A percentile compares a stretch with the other conserved stretches of the same genome.
phyloP scores from a whole-genome alignment of 1,140 invertebrate species.

The Tetramorium simillimum region DNA sequence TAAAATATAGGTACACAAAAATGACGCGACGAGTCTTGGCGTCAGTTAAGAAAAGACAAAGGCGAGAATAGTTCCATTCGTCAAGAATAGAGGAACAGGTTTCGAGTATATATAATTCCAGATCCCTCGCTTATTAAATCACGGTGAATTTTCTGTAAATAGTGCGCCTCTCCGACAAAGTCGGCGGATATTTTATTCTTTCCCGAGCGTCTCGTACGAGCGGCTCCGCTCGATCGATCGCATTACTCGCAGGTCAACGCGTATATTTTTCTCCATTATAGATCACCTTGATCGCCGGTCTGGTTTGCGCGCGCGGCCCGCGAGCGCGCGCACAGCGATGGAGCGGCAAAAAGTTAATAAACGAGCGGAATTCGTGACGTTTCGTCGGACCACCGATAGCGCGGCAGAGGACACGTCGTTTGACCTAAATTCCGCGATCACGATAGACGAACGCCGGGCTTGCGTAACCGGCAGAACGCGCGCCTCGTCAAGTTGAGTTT shows the following conservation, averaged over 20 bases:
- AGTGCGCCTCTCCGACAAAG: background rate
- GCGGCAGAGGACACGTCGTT: conserved; percentile 73
- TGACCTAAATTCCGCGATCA: conserved; percentile 80
- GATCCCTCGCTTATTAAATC: too few relatives aligned
- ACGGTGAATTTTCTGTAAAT: background rate
- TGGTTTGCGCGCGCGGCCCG: background rate
- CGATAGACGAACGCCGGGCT: conserved; percentile 74
- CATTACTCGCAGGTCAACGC: conserved; percentile 37
- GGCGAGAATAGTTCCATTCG: too few relatives aligned
- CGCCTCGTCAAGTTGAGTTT: conserved; percentile 49
- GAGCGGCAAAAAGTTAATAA: conserved; percentile 48
- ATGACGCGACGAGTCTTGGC: too few relatives aligned
- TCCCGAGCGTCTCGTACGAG: background rate
- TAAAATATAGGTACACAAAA: too few relatives aligned
- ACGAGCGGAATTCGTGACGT: conserved; percentile 68
- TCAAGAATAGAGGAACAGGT: too few relatives aligned
- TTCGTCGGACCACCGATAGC: conserved; percentile 69
- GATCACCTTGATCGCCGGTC: conserved; percentile 44
- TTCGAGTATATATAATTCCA: too few relatives aligned
- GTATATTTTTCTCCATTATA: conserved; percentile 45
- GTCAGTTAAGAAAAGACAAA: too few relatives aligned
- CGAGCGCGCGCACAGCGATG: conserved; percentile 11
- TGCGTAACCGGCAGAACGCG: conserved; percentile 73
- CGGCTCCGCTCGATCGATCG: conserved; percentile 35
- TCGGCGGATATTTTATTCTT: background rate